Evolutionary conservation across 1,140 invertebrate species (phyloP).

Genomic region (Chelonus insularis): DNA sequence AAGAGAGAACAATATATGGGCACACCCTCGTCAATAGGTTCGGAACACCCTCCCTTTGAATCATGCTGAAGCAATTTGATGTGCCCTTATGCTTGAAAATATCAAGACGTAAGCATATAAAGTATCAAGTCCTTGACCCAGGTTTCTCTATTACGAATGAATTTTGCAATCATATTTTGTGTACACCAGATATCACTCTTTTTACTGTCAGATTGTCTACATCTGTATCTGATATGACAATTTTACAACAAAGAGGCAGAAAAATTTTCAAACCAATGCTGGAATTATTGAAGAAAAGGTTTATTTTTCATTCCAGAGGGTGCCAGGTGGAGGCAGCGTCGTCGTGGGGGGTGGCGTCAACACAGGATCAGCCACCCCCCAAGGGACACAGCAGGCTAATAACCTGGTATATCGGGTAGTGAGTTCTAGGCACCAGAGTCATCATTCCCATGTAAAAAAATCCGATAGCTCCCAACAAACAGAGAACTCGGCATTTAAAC

Average conservation of each 20-base stretch:
- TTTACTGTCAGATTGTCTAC: too few relatives aligned
- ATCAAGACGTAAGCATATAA: slow-evolving; percentile 23
- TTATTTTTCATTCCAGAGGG: slow-evolving; percentile 44
- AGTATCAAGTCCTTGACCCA: slow-evolving; percentile 33
- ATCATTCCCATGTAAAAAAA: slow-evolving; percentile 60
- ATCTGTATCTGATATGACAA: too few relatives aligned
- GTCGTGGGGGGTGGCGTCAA: slow-evolving; percentile 55
- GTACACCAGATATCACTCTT: too few relatives aligned
- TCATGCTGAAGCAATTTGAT: slow-evolving; percentile 19
- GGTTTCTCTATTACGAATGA: slow-evolving; percentile 12
- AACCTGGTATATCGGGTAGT: slow-evolving; percentile 60
- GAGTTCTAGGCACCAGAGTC: slow-evolving; percentile 51
- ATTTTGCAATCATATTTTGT: too few relatives aligned
- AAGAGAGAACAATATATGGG: background rate
- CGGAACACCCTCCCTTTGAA: slow-evolving; percentile 27
- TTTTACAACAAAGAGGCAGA: too few relatives aligned
- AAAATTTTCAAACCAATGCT: too few relatives aligned
- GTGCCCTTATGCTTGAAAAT: slow-evolving; percentile 31
- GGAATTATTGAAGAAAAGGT: too few relatives aligned
- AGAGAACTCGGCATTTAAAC: slow-evolving; percentile 63
- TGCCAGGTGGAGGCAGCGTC: slow-evolving; percentile 53
- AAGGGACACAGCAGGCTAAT: slow-evolving; percentile 50
- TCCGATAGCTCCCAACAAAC: slow-evolving; percentile 66
- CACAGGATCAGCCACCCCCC: slow-evolving; percentile 54
- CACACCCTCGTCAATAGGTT: slow-evolving; percentile 15